Percentiles rank a stretch among this genome's conserved stretches.
phyloP scores from a whole-genome alignment of 2,888 invertebrate genomes.

The Dicranocentrus wangi region DNA sequence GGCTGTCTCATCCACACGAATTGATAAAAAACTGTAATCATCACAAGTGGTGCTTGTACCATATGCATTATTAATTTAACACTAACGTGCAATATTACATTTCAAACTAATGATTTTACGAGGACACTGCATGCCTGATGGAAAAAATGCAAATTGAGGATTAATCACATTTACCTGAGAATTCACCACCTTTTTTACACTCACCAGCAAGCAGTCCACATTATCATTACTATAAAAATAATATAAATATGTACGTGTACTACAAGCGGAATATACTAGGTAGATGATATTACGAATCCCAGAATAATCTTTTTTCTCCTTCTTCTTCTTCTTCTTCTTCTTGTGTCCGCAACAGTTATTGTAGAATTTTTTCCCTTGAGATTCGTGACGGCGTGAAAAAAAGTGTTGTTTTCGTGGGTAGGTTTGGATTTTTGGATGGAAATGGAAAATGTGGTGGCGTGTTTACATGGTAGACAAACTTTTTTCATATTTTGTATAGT shows the following conservation, averaged over 20 bases:
- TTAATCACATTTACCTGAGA: constrained; percentile 20
- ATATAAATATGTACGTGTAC: background rate
- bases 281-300: too few species aligned
- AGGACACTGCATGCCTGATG: background rate
- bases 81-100: too few species aligned
- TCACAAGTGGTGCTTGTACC: too few species aligned
- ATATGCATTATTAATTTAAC: background rate
- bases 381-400: constrained; percentile 31
- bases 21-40: background rate
- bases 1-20: constrained; percentile 10
- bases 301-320: too few species aligned
- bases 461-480: too few species aligned
- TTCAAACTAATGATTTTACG: constrained; percentile 24
- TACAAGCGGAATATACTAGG: background rate
- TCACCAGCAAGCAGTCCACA: background rate
- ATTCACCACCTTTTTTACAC: background rate
- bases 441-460: too few species aligned
- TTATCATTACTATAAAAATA: constrained; percentile 3
- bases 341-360: constrained; percentile 4
- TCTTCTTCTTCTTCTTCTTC: too few species aligned
- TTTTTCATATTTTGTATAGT: too few species aligned
- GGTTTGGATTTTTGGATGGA: too few species aligned
- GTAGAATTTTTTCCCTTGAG: constrained; percentile 17
- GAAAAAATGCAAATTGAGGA: constrained; percentile 23
- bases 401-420: constrained; percentile 20